A percentile compares a stretch with the other conserved stretches of the same genome.
Evolutionary conservation across 1,140 invertebrate species (phyloP).

Genomic region (Drosophila varians): DNA sequence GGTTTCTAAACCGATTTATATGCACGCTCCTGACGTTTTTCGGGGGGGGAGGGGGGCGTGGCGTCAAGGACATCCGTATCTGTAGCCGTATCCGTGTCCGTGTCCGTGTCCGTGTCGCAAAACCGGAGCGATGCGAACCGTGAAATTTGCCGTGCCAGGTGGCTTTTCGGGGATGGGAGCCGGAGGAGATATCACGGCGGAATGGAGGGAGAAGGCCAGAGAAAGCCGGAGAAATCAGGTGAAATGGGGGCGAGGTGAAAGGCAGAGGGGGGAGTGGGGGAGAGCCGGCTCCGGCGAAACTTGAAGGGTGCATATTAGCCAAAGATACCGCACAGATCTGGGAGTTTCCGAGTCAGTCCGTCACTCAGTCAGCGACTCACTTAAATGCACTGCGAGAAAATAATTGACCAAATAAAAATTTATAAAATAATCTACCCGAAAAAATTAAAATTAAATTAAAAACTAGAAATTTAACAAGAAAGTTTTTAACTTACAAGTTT

Average conservation of each 20-base stretch:
- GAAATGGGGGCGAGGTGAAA: not conserved
- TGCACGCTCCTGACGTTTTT: slow-evolving; percentile 6
- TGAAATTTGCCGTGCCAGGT: slow-evolving; percentile 44
- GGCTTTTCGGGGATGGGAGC: not conserved
- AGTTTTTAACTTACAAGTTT: too few relatives aligned
- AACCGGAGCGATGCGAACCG: slow-evolving; percentile 11
- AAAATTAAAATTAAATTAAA: too few relatives aligned
- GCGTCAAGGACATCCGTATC: not conserved
- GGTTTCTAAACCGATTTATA: slow-evolving; percentile 42
- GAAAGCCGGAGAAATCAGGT: not conserved
- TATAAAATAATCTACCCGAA: too few relatives aligned
- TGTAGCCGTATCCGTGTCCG: not conserved
- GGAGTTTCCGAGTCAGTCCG: slow-evolving; percentile 7
- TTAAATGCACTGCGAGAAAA: slow-evolving; percentile 12
- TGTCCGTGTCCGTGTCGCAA: slow-evolving; percentile 14
- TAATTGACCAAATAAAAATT: not conserved
- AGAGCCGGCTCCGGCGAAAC: slow-evolving; percentile 9
- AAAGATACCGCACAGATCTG: slow-evolving; percentile 4
- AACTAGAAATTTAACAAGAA: too few relatives aligned
- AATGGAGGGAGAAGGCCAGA: not conserved
- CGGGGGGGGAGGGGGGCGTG: not conserved
- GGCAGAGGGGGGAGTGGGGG: not conserved
- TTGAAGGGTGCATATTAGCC: slow-evolving; percentile 56
- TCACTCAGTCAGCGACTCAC: slow-evolving; percentile 14
- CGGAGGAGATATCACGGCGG: not conserved